phyloP scores from a whole-genome alignment of 2,888 invertebrate genomes.

The Eupithecia subumbrata region DNA sequence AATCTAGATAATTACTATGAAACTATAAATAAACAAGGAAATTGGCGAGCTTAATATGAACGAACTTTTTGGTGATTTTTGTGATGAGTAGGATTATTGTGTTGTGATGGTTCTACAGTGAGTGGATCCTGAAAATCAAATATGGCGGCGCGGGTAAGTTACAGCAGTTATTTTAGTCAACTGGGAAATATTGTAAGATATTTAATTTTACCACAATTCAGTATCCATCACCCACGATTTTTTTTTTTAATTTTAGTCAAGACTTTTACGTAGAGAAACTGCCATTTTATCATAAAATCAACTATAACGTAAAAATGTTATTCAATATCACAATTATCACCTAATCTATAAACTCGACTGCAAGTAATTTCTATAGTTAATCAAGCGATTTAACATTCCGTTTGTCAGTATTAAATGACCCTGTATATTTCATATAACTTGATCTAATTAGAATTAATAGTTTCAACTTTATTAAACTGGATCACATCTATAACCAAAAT shows the following conservation, averaged over 20 bases:
- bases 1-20: not conserved
- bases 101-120: conserved; percentile 77
- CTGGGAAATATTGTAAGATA: not conserved
- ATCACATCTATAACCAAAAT: not conserved
- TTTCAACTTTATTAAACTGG: conserved; percentile 1
- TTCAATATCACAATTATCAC: not conserved
- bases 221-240: not conserved
- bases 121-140: conserved; percentile 58
- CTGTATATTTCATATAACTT: not conserved
- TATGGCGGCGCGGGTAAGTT: conserved; percentile 65
- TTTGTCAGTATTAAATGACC: conserved; percentile 3
- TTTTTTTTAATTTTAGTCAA: not conserved
- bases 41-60: conserved; percentile 13
- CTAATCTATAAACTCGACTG: not conserved
- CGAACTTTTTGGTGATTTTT: conserved; percentile 28
- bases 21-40: not conserved
- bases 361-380: not conserved
- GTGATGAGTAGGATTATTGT: conserved; percentile 67
- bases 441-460: conserved; percentile 7
- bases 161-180: not conserved
- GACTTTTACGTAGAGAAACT: too few relatives aligned
- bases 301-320: not conserved
- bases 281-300: not conserved
- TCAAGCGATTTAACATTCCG: not conserved
- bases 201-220: too few relatives aligned